phyloP scores from a whole-genome alignment of 2,797 vertebrate genomes.

The Petrocephalus sullivani region DNA sequence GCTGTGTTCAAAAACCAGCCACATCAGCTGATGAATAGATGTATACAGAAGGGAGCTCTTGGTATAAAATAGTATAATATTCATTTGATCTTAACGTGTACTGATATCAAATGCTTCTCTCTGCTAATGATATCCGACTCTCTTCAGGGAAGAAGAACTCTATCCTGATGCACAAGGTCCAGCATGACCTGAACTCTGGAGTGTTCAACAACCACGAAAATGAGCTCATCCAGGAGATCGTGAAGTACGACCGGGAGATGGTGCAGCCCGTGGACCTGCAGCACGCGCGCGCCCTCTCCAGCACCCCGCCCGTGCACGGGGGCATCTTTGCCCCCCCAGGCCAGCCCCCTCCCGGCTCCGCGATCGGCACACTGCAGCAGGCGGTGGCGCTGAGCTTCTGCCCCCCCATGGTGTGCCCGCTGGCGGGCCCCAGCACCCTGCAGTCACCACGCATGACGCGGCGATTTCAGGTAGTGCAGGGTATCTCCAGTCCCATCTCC shows the following conservation, averaged over 20 bases:
- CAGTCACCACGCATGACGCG: slow-evolving; percentile 84
- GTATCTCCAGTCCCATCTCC: slow-evolving; percentile 71
- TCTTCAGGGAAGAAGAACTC: slow-evolving; percentile 92
- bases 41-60: not conserved
- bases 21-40: not conserved
- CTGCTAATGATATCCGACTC: not conserved
- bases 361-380: slow-evolving; percentile 91
- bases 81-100: slow-evolving; percentile 7
- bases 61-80: not conserved
- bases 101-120: not conserved
- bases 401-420: slow-evolving; percentile 82
- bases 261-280: slow-evolving; percentile 87
- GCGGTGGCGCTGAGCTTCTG: slow-evolving; percentile 98
- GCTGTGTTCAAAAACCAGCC: not conserved
- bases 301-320: slow-evolving; percentile 64
- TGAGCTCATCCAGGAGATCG: slow-evolving; percentile 97
- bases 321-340: slow-evolving; percentile 76
- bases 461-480: slow-evolving; percentile 78
- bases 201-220: slow-evolving; percentile 96
- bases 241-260: slow-evolving; percentile 98
- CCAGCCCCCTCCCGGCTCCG: slow-evolving; percentile 75
- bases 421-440: slow-evolving; percentile 67
- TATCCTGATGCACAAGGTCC: slow-evolving; percentile 91
- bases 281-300: slow-evolving; percentile 71
- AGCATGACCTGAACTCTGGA: slow-evolving; percentile 91